A percentile compares a stretch with the other conserved stretches of the same genome.
Evolutionary conservation across 2,797 vertebrate genomes (phyloP).

Genomic region (Coregonus sp.): DNA sequence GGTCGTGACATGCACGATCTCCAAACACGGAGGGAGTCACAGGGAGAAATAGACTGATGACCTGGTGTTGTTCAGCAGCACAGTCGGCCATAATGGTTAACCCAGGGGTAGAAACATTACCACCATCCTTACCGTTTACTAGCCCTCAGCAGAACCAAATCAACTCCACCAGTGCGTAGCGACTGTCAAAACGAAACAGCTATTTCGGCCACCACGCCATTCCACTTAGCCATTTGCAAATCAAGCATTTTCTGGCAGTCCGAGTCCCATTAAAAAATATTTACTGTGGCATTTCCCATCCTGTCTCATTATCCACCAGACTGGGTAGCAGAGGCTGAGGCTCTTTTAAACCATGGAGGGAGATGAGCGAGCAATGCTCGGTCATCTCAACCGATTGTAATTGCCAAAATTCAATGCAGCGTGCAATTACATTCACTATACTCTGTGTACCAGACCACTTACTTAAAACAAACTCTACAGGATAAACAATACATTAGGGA

Average conservation of each 20-base stretch:
- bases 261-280: slow-evolving; percentile 10
- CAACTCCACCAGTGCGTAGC: slow-evolving; percentile 16
- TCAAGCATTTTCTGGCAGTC: slow-evolving; percentile 11
- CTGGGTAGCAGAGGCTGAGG: not conserved
- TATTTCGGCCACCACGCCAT: slow-evolving; percentile 21
- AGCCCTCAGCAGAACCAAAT: slow-evolving; percentile 17
- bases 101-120: not conserved
- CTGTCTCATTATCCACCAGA: slow-evolving; percentile 30
- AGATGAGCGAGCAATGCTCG: not conserved
- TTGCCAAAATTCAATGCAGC: slow-evolving; percentile 32
- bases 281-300: slow-evolving; percentile 22
- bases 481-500: slow-evolving; percentile 25
- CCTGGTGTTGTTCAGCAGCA: not conserved
- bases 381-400: slow-evolving; percentile 11
- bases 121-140: not conserved
- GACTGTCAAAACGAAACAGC: slow-evolving; percentile 42
- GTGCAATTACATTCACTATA: slow-evolving; percentile 50
- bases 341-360: not conserved
- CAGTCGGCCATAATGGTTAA: not conserved
- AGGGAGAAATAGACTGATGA: slow-evolving; percentile 17
- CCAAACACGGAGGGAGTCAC: not conserved
- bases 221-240: slow-evolving; percentile 32
- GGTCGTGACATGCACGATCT: not conserved
- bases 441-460: slow-evolving; percentile 22
- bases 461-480: slow-evolving; percentile 32